These are phyloP conservation scores for Desoria tigrina DNA, from an alignment of 2,888 invertebrate species.

Conservation along the genomic window DNA sequence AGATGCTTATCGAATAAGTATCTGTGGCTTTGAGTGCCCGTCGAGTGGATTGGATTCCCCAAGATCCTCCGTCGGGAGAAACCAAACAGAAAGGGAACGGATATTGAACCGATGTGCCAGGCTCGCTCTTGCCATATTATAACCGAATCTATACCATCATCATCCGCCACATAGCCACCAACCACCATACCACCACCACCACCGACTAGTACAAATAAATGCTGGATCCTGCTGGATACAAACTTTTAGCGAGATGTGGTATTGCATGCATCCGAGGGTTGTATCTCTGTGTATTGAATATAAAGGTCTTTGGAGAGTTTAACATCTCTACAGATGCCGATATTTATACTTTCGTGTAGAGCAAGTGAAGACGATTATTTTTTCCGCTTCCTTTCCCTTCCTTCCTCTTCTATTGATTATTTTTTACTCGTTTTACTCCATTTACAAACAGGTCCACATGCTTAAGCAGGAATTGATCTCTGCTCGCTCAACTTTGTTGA, in stretches of 20 bases:
- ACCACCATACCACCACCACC: constrained; percentile 1
- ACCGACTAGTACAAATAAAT: no score
- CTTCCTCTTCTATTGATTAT: constrained; percentile 45
- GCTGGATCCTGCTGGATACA: no score
- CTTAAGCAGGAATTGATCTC: constrained; percentile 7
- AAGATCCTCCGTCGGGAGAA: not conserved
- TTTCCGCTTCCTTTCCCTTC: constrained; percentile 41
- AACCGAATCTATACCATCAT: no score
- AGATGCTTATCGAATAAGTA: constrained; percentile 11
- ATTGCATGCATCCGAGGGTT: no score
- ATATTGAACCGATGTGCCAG: constrained; percentile 20
- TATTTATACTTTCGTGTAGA: constrained; percentile 14
- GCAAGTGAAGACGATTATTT: constrained; percentile 30
- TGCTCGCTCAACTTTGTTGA: not conserved
- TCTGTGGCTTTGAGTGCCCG: constrained; percentile 10
- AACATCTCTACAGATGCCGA: constrained; percentile 16
- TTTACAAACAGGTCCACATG: constrained; percentile 21
- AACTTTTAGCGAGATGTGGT: no score
- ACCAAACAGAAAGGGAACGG: constrained; percentile 11
- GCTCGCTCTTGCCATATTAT: no score
- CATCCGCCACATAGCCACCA: no score
- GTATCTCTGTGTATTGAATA: no score
- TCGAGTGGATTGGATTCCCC: not conserved
- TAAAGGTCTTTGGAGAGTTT: no score
- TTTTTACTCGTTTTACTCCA: constrained; percentile 24